A percentile compares a stretch with the other conserved stretches of the same genome.
Evolutionary conservation across 2,113 vertebrate genomes (phyloP).

Genomic region (Cyrtonyx montezumae): DNA sequence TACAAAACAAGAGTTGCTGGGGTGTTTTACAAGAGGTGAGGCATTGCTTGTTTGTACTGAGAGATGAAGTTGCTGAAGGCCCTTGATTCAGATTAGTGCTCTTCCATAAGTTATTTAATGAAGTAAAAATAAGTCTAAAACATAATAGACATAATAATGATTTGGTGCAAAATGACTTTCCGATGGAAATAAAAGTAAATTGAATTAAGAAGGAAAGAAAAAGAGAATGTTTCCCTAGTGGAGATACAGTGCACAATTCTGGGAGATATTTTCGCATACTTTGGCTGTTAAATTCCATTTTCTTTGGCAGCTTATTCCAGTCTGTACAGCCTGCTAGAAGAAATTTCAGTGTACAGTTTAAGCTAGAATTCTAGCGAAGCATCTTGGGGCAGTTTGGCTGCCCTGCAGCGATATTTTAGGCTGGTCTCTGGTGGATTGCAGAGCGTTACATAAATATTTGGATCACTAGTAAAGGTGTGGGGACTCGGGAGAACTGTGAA

Average conservation of each 20-base stretch:
- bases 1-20: not conserved
- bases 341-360: not conserved
- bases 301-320: slow-evolving; percentile 65
- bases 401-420: slow-evolving; percentile 61
- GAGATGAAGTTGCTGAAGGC: not conserved
- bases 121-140: slow-evolving; percentile 31
- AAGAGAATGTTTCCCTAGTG: slow-evolving; percentile 22
- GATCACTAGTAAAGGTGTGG: slow-evolving; percentile 68
- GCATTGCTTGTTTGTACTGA: not conserved
- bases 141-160: slow-evolving; percentile 26
- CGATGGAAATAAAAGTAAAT: slow-evolving; percentile 51
- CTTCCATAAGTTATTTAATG: not conserved
- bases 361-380: slow-evolving; percentile 13
- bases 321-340: slow-evolving; percentile 41
- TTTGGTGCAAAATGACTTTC: slow-evolving; percentile 19
- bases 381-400: slow-evolving; percentile 29
- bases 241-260: slow-evolving; percentile 25
- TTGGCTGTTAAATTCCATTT: slow-evolving; percentile 73
- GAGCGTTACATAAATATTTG: slow-evolving; percentile 66
- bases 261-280: slow-evolving; percentile 59
- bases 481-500: slow-evolving; percentile 34
- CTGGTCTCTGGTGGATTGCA: slow-evolving; percentile 57
- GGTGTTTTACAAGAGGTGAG: not conserved
- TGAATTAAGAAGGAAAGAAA: slow-evolving; percentile 27
- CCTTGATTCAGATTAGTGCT: not conserved